Base-by-base conservation (phyloP, 2,797 vertebrate genomes). In the Varecia variegata region DNA sequence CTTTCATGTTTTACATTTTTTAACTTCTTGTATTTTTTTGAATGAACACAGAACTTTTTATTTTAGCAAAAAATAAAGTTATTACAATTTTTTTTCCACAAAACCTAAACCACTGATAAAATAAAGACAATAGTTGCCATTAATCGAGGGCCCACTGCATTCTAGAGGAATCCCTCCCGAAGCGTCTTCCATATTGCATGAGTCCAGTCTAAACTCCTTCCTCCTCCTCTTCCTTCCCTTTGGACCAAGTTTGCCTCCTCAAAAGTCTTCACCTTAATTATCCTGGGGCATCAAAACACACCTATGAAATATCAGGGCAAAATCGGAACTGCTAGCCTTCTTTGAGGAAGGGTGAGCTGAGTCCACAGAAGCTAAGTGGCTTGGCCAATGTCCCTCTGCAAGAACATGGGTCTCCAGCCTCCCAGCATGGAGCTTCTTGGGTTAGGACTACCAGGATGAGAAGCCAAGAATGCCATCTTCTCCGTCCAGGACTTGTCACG, bases 131-230 rank as follows among this genome's bases (percentile, higher is more conserved):
- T 1, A 17, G 15, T 21, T 56, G 27, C 17, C 40, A 11, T 40
- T n/a, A 4, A 7, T 3, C 2, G 18, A 62, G 54, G 9, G 25
- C 1, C 43, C 4, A 0, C 65, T 21, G 6, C 25, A 5, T n/a
- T 38, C 50, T 47, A 14, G 70, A 25, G 1, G 32, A 38, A 1
- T 68, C n/a, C 45, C 6, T 54, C n/a, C 47, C 5, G 7, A 56
- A 45, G 80, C 3, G 32, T 56, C 32, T 20, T 56, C 40, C 45
- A 67, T 14, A 18, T 23, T 21, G 7, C 0, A 0, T 0, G 8
- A 20, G 32, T 54, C 45, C 3, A 38, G 4, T 7, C 54, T 32
- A 15, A 7, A n/a, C 23, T 32, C 40, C n/a, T 20, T 45, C 52
- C 5, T 32, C 32, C 40, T 30, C 30, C 25, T 32, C 52, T 27